A percentile compares a stretch with the other conserved stretches of the same genome.
These are phyloP conservation scores for Urocitellus parryii DNA, from an alignment of 2,113 vertebrate species.

Conservation along the genomic window DNA sequence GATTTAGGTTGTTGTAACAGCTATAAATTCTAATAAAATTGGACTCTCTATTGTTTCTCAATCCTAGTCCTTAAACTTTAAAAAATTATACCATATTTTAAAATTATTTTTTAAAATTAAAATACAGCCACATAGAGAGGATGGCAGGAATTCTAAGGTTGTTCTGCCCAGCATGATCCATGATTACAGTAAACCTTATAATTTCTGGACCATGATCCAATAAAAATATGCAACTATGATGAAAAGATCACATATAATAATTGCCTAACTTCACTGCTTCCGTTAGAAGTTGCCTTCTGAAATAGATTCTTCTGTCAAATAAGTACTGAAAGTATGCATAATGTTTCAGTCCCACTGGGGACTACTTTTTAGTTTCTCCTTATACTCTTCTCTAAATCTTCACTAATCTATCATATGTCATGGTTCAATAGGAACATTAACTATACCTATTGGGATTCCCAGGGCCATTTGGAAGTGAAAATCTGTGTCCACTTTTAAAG, in stretches of 20 bases:
- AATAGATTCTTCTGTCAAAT: slow-evolving; percentile 60
- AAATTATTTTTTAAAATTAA: no score
- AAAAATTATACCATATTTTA: neutral
- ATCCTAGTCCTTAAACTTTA: neutral
- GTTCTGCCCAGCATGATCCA: slow-evolving; percentile 77
- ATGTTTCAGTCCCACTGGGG: neutral
- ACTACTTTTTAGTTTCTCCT: neutral
- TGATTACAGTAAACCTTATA: slow-evolving; percentile 71
- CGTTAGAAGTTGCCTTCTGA: slow-evolving; percentile 78
- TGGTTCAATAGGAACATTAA: neutral
- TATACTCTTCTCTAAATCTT: slow-evolving; percentile 40
- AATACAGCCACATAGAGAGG: slow-evolving; percentile 52
- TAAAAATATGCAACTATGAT: slow-evolving; percentile 80
- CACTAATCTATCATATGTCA: slow-evolving; percentile 44
- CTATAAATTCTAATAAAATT: slow-evolving; percentile 30
- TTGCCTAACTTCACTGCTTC: slow-evolving; percentile 70
- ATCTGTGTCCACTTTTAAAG: neutral
- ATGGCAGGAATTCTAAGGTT: slow-evolving; percentile 74
- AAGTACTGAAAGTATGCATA: neutral
- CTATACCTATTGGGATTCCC: neutral
- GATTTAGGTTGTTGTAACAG: neutral
- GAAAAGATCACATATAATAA: slow-evolving; percentile 71
- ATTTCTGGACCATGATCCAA: slow-evolving; percentile 79
- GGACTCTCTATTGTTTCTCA: neutral
- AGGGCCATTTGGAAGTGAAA: neutral